Conservation (phyloP, 2,113 vertebrate genomes). For the Oreochromis aureus region DNA sequence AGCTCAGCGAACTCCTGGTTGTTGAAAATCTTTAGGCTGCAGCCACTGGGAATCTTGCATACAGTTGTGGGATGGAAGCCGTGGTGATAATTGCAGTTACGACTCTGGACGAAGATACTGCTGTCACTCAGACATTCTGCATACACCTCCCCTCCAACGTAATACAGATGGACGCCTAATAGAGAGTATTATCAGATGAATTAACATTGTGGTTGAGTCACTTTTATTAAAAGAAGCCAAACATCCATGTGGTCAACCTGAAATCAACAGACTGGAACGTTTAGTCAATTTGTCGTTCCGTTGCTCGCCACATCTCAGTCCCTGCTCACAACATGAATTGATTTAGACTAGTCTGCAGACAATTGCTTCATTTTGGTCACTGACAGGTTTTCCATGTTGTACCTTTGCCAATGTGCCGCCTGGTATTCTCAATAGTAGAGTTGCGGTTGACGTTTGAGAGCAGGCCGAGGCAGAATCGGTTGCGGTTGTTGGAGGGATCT, state of each 20-base stretch:
- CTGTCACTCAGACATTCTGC: constrained; percentile 97
- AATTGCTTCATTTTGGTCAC: background rate
- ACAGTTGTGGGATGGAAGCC: constrained; percentile 97
- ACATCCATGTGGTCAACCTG: background rate
- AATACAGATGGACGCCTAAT: constrained; percentile 94
- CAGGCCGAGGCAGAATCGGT: constrained; percentile 96
- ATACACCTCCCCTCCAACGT: constrained; percentile 96
- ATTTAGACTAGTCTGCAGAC: constrained; percentile 11
- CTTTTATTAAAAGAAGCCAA: background rate
- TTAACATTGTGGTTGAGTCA: background rate
- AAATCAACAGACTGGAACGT: constrained; percentile 17
- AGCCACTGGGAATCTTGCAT: constrained; percentile 97
- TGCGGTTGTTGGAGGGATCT: constrained; percentile 98
- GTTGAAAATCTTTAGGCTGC: constrained; percentile 98
- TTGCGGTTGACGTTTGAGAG: constrained; percentile 98
- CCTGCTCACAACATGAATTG: constrained; percentile 8
- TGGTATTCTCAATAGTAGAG: constrained; percentile 98
- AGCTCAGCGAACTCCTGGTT: constrained; percentile 98
- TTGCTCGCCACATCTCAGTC: background rate
- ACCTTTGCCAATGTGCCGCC: constrained; percentile 98
- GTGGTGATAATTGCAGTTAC: constrained; percentile 99
- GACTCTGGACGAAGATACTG: constrained; percentile 98
- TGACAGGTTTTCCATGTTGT: background rate
- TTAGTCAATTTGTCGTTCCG: constrained; percentile 2
- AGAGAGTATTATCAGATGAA: background rate